Evolutionary conservation across 1,140 invertebrate species (phyloP), one percentile per base, ranked within the genome.

Genomic region (Oryzaephilus surinamensis): DNA sequence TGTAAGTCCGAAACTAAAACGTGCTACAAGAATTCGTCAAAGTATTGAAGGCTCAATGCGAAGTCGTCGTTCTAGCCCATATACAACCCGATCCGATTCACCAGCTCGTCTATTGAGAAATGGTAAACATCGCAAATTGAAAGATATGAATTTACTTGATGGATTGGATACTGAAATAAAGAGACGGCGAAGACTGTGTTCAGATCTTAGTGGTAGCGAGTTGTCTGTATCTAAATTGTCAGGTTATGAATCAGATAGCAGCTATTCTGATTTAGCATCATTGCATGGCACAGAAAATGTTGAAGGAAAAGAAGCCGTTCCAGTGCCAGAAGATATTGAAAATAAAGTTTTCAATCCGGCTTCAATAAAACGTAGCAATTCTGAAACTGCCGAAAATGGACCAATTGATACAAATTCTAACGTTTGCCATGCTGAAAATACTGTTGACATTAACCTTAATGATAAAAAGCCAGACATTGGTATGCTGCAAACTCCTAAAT

Each of bases 231-330:
- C 51, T 19, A 73, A 73, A 57, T 64, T 63, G 37, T 69, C 69
- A 24, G 74, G 65, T 17, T 64, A 74, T 51, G 74, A 77, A 46
- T 72, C 71, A 3, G 76, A 77, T 51, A 64, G 72, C 38, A 76
- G 72, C 48, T 66, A 73, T 38, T 73, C 68, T 8, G 74, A 78
- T 24, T 46, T 54, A 34, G 50, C 51, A 1, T 64, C 64, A 17
- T 28, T 60, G 2, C 62, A 65, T 10, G 47, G 43, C 2, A 57
- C 58, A 32, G 74, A 71, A 37, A 63, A 53, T 39, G 45, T 51
- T 15, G 61, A 62, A 58, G 63, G 46, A 55, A 70, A 63, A 46
- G 50, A 49, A 21, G 21, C 23, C 10, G 32, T 43, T 28, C 35
- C 7, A 13, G 21, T 48, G 7, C 45, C 45, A 29, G 30, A 37